Evolutionary conservation across 2,113 vertebrate species (phyloP), one percentile per base, ranked within the genome.

Genomic region (Aplodontia rufa): DNA sequence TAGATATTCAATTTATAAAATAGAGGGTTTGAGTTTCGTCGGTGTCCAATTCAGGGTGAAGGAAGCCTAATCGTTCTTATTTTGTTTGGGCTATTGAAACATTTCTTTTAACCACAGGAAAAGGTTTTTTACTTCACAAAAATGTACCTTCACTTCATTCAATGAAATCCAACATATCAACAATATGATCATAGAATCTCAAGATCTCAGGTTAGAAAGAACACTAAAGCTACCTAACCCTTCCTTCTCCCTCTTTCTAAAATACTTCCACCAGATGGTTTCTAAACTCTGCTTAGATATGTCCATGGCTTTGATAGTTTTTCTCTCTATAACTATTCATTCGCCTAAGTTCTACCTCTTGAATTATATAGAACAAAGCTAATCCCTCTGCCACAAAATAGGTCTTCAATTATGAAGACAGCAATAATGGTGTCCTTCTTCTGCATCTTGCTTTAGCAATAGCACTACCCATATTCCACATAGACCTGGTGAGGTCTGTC

Each of bases 371-470:
- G 75, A 83, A 76, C 45, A 68, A 84, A 22, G 37, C 55, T 51
- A 49, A 87, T 90, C 1, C 10, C 5, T 85, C 87, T 93, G 88
- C 49, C 68, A 91, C 45, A 75, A 84, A 92, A 91, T 1, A 89
- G 55, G 22, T 87, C 42, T 90, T 92, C 72, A 74, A 78, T 64
- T 88, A 86, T 79, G 58, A 94, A 84, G 64, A 32, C 20, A 68
- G 87, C 42, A 91, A 28, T 68, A 74, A n/a, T 83, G 62, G 32
- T 47, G 11, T 55, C 86, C 37, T 96, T 17, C 35, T 58, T 87
- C 82, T 30, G 24, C 24, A 83, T 93, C 62, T 85, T 79, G 86
- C 79, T 96, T 97, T 96, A 86, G 74, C 55, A 95, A 89, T 66
- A 76, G 30, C 47, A 42, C 91, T 81, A 51, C 24, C 82, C 35